Percentiles rank a stretch among this genome's conserved stretches.
Conservation (phyloP, 2,888 invertebrate genomes). For the Drosophila falleni region DNA sequence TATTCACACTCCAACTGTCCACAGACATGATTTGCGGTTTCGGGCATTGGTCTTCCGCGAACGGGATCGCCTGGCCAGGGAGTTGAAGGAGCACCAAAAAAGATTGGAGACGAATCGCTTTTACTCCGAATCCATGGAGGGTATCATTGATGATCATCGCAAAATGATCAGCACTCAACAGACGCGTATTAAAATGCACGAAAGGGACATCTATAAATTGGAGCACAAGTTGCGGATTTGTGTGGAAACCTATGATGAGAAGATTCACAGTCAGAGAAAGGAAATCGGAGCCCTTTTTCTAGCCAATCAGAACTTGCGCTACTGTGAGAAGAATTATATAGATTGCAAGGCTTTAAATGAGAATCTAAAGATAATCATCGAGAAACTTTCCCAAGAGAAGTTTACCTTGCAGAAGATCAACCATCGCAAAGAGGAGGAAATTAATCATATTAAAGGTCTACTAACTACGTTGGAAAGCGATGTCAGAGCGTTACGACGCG, state of each 20-base stretch:
- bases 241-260: constrained; percentile 29
- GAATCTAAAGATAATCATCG: constrained; percentile 11
- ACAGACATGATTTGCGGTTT: constrained; percentile 28
- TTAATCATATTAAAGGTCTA: neutral
- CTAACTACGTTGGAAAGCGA: neutral
- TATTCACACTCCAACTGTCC: too few species aligned
- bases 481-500: neutral
- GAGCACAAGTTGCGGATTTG: constrained; percentile 37
- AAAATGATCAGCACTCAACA: constrained; percentile 50
- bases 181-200: constrained; percentile 44
- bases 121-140: constrained; percentile 79
- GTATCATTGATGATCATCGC: constrained; percentile 39
- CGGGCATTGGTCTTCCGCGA: constrained; percentile 68
- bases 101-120: constrained; percentile 79
- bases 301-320: neutral
- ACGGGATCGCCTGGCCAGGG: constrained; percentile 82
- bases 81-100: constrained; percentile 78
- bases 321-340: neutral
- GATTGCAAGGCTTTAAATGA: neutral
- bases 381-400: constrained; percentile 25
- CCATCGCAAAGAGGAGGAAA: constrained; percentile 12
- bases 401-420: constrained; percentile 5
- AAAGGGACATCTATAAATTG: constrained; percentile 51
- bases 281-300: neutral
- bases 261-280: constrained; percentile 18